phyloP scores from a whole-genome alignment of 2,888 invertebrate genomes.

The Acronicta aceris region DNA sequence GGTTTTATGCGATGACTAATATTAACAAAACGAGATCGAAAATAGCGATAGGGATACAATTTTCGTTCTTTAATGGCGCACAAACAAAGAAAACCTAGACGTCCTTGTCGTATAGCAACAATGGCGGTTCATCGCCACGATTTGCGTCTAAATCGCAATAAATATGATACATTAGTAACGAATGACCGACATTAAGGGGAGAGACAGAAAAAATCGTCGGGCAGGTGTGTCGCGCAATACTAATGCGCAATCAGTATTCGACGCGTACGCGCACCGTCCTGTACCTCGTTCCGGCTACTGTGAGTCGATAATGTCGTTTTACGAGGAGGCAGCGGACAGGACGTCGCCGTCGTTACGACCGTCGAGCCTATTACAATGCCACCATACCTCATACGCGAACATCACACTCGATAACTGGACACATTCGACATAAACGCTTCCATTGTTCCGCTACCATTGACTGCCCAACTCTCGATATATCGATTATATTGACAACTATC shows the following conservation, averaged over 20 bases:
- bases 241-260: slow-evolving; percentile 88
- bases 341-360: slow-evolving; percentile 88
- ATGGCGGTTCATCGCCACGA: slow-evolving; percentile 77
- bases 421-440: slow-evolving; percentile 65
- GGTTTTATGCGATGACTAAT: slow-evolving; percentile 65
- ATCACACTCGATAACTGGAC: slow-evolving; percentile 71
- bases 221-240: slow-evolving; percentile 88
- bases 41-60: slow-evolving; percentile 39
- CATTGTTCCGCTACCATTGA: slow-evolving; percentile 81
- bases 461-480: slow-evolving; percentile 65
- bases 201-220: slow-evolving; percentile 86
- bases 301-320: slow-evolving; percentile 89
- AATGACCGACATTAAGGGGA: slow-evolving; percentile 88
- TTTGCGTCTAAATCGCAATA: slow-evolving; percentile 83
- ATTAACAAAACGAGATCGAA: slow-evolving; percentile 56
- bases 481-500: slow-evolving; percentile 61
- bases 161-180: slow-evolving; percentile 86
- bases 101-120: slow-evolving; percentile 78
- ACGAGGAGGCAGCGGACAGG: slow-evolving; percentile 88
- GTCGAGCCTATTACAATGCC: slow-evolving; percentile 87
- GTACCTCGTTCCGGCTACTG: slow-evolving; percentile 89
- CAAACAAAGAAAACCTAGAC: slow-evolving; percentile 69
- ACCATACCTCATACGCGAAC: slow-evolving; percentile 82
- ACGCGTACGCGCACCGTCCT: slow-evolving; percentile 85
- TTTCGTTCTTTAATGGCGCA: slow-evolving; percentile 31